These are phyloP conservation scores for Acanthis flammea DNA, from an alignment of 2,797 vertebrate genomes.

Conservation along the genomic window DNA sequence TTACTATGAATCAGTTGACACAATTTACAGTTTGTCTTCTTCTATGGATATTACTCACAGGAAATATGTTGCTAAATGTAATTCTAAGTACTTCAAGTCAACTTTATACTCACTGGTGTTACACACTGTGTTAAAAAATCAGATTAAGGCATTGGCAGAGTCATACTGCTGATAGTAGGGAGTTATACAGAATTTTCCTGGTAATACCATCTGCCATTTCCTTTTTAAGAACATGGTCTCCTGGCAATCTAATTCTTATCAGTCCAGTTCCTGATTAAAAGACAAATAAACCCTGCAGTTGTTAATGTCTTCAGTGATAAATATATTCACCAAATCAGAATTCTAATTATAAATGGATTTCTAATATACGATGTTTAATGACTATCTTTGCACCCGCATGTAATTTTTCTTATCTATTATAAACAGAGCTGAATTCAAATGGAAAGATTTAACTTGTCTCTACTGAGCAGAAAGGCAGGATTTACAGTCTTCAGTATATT, in stretches of 20 bases:
- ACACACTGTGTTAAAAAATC: not conserved
- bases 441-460: conserved; percentile 23
- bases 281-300: not conserved
- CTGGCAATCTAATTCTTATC: conserved; percentile 17
- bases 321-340: conserved; percentile 2
- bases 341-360: conserved; percentile 27
- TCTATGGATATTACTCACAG: not conserved
- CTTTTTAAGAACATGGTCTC: not conserved
- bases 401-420: conserved; percentile 30
- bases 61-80: not conserved
- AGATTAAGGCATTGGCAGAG: not conserved
- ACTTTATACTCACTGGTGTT: not conserved
- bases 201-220: conserved; percentile 26
- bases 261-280: conserved; percentile 13
- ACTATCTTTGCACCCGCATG: not conserved
- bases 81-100: conserved; percentile 4
- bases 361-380: conserved; percentile 20
- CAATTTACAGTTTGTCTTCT: not conserved
- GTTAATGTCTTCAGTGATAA: conserved; percentile 12
- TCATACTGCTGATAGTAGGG: not conserved
- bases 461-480: conserved; percentile 7
- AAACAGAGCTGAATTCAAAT: conserved; percentile 24
- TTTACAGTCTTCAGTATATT: not conserved
- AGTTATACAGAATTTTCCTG: conserved; percentile 12
- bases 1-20: not conserved